Evolutionary conservation across 92 coral and sea anemone species (phyloP).

Genomic region (Umimayanthus kanabou): DNA sequence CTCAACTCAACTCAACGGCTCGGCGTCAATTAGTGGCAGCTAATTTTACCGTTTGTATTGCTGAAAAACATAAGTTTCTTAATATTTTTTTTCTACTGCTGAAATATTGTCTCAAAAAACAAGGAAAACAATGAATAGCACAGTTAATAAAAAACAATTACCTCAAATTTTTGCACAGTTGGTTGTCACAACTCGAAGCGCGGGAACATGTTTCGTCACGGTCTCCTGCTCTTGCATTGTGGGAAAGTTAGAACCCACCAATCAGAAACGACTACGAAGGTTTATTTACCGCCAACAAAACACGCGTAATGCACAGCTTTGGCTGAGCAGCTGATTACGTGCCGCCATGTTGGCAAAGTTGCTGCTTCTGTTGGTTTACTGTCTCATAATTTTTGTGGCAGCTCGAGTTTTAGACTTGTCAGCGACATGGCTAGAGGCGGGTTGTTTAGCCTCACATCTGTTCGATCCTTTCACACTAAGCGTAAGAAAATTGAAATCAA

Average conservation of each 20-base stretch:
- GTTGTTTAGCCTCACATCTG: constrained; percentile 90
- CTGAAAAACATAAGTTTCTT: no score
- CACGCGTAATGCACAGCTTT: constrained; percentile 33
- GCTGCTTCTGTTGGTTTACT: constrained; percentile 73
- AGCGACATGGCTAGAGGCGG: constrained; percentile 91
- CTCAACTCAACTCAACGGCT: no score
- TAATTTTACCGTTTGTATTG: no score
- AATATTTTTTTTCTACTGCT: no score
- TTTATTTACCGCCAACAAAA: constrained; percentile 56
- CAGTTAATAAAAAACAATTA: no score
- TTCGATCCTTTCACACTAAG: constrained; percentile 95
- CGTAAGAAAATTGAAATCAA: constrained; percentile 85
- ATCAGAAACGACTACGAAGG: constrained; percentile 52
- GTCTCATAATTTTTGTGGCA: constrained; percentile 80
- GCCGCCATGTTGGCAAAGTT: constrained; percentile 89
- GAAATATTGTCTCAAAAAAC: no score
- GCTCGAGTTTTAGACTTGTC: constrained; percentile 89
- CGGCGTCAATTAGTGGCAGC: no score
- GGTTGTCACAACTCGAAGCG: no score
- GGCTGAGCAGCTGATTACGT: constrained; percentile 60
- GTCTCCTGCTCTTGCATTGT: constrained; percentile 37
- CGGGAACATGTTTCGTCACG: no score
- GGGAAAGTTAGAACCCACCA: constrained; percentile 75
- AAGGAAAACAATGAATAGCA: no score
- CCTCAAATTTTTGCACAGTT: no score